Percentiles rank a stretch among this genome's conserved stretches.
These are phyloP conservation scores for Masnerella sp. DNA, from an alignment of 2,888 invertebrate species.

Conservation along the genomic window DNA sequence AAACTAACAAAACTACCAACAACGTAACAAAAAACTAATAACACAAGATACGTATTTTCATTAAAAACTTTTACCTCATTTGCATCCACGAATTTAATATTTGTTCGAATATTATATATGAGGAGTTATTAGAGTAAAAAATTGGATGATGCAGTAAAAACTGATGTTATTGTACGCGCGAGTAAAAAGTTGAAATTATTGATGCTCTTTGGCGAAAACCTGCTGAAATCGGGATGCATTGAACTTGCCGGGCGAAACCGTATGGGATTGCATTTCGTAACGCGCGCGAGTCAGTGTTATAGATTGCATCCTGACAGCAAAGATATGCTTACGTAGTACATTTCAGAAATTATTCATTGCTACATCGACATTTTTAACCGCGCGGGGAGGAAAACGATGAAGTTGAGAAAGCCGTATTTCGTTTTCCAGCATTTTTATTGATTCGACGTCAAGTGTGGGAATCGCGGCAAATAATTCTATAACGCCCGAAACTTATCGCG, in stretches of 20 bases:
- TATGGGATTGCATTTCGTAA: slow-evolving; percentile 37
- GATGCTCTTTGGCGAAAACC: slow-evolving; percentile 32
- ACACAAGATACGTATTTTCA: too few species aligned
- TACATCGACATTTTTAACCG: slow-evolving; percentile 53
- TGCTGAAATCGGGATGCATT: slow-evolving; percentile 21
- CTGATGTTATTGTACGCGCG: too few species aligned
- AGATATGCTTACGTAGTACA: slow-evolving; percentile 52
- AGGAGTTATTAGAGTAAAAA: too few species aligned
- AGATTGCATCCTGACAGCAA: slow-evolving; percentile 46
- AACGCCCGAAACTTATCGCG: too few species aligned
- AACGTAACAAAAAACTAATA: too few species aligned
- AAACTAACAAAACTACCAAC: too few species aligned
- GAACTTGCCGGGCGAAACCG: slow-evolving; percentile 23
- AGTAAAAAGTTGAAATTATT: slow-evolving; percentile 24
- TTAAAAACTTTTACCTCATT: too few species aligned
- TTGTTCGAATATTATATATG: too few species aligned
- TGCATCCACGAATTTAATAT: too few species aligned
- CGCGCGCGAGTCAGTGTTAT: slow-evolving; percentile 41
- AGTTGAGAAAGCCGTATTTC: slow-evolving; percentile 38
- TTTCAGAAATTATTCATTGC: slow-evolving; percentile 56
- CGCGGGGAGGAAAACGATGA: slow-evolving; percentile 42
- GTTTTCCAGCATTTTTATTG: slow-evolving; percentile 45
- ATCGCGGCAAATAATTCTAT: slow-evolving; percentile 26
- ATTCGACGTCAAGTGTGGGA: slow-evolving; percentile 48
- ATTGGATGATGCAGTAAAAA: too few species aligned